A percentile compares a stretch with the other conserved stretches of the same genome.
phyloP scores from a whole-genome alignment of 2,888 invertebrate genomes.

The Onthophagus sagittarius region DNA sequence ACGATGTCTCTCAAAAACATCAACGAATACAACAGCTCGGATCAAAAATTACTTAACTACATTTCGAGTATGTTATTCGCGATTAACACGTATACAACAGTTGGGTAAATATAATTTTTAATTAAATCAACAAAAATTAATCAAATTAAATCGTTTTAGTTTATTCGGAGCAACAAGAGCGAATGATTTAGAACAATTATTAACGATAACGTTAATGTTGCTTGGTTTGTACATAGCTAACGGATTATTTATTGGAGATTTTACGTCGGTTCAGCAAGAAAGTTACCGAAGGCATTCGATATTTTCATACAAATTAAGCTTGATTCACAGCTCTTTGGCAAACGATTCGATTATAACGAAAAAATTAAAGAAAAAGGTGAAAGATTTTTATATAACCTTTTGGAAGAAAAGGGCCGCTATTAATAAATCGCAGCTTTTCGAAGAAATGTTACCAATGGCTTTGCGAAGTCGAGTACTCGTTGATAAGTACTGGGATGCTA shows the following conservation, averaged over 20 bases:
- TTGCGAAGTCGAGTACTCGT: slow-evolving; percentile 28
- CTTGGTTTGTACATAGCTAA: slow-evolving; percentile 26
- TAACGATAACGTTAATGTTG: slow-evolving; percentile 26
- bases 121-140: no score
- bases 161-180: slow-evolving; percentile 16
- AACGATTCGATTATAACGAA: slow-evolving; percentile 1
- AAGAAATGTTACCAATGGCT: slow-evolving; percentile 24
- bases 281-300: slow-evolving; percentile 26
- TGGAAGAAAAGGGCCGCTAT: slow-evolving; percentile 30
- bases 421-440: slow-evolving; percentile 22
- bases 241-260: slow-evolving; percentile 31
- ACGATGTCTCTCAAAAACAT: slow-evolving; percentile 6
- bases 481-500: slow-evolving; percentile 32
- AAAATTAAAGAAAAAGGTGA: slow-evolving; percentile 20
- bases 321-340: slow-evolving; percentile 26
- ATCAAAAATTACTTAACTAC: slow-evolving; percentile 4
- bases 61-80: slow-evolving; percentile 18
- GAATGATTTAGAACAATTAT: slow-evolving; percentile 20
- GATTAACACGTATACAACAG: slow-evolving; percentile 13
- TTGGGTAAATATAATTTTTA: neutral
- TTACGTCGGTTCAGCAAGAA: slow-evolving; percentile 31
- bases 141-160: neutral
- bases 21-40: neutral
- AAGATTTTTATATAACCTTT: slow-evolving; percentile 29
- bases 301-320: slow-evolving; percentile 21